Base-by-base conservation (phyloP, 2,888 invertebrate genomes). In the Patella caerulea region DNA sequence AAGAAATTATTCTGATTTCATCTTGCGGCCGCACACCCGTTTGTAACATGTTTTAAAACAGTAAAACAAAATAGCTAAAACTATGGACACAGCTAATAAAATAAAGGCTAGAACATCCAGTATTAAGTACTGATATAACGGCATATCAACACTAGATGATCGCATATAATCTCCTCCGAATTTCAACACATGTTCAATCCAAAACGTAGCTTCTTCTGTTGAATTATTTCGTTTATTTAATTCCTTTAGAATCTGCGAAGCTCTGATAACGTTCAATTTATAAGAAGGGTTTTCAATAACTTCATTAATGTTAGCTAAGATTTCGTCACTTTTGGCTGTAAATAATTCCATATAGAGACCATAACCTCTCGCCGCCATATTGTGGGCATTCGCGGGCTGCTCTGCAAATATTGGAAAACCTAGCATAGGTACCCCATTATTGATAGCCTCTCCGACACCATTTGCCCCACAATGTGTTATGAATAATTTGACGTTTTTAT, bases 121-220 rank as follows among this genome's bases (percentile, higher is more conserved):
- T 73, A 83, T 77, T 24, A 82, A 74, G 76, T 83, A 86, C 54
- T 86, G 82, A 65, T 85, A 85, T 82, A 83, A 82, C 5, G 85
- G 83, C 79, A 87, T 78, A 71, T 83, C 79, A 69, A 81, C 75
- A 4, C 79, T 81, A 52, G 81, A 24, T 3, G 87, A 83, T 15
- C 82, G 79, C 71, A 88, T 75, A 73, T 86, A 84, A 15, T 74
- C 77, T 3, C 83, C 84, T 15, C 87, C 88, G 82, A 83, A 83
- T 78, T 83, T 80, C 17, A 88, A 79, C 70, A 88, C 82, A 74
- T 87, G 85, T 74, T 88, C 87, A n/a, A 88, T 78, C 86, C 86
- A 87, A 71, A 78, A 85, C 7, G 83, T 84, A 9, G 85, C 86
- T 70, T 84, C 80, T 59, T 85, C 79, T 17, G 72, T 65, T 5